Percentiles rank a stretch among this genome's conserved stretches.
These are phyloP conservation scores for Spilogale gracilis DNA, from an alignment of 2,113 vertebrate genomes.

Conservation along the genomic window DNA sequence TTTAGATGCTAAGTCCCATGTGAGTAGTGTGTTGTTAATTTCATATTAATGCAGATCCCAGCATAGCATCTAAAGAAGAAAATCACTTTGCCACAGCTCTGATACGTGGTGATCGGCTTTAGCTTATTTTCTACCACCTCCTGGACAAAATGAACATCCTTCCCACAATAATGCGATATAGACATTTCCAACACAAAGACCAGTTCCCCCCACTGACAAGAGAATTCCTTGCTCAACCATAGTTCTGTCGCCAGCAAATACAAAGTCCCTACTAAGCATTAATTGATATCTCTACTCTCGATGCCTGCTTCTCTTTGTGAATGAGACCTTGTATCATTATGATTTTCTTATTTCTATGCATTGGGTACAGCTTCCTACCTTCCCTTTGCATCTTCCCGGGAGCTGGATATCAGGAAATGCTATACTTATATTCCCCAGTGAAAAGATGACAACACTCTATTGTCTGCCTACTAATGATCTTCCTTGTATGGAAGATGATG, in stretches of 20 bases:
- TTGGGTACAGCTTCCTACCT: constrained; percentile 22
- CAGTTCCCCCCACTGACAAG: background rate
- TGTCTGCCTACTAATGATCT: constrained; percentile 78
- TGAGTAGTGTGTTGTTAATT: constrained; percentile 87
- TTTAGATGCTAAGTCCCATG: constrained; percentile 85
- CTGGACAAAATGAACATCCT: constrained; percentile 73
- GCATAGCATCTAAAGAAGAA: constrained; percentile 82
- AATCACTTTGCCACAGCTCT: constrained; percentile 74
- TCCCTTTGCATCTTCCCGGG: background rate
- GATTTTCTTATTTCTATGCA: background rate
- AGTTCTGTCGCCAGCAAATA: background rate
- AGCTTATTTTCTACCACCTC: constrained; percentile 61
- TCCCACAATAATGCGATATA: constrained; percentile 27
- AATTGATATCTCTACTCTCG: background rate
- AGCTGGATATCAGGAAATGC: background rate
- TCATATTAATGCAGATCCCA: constrained; percentile 86
- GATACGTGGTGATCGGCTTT: constrained; percentile 63
- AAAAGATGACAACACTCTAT: constrained; percentile 65
- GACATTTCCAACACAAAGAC: background rate
- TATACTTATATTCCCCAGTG: constrained; percentile 29
- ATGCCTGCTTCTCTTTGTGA: constrained; percentile 8
- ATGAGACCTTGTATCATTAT: background rate
- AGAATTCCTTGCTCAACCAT: constrained; percentile 11
- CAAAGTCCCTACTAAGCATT: background rate
- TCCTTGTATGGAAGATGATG: constrained; percentile 56